Evolutionary conservation across 1,140 invertebrate genomes (phyloP).

Genomic region (Manduca sexta): DNA sequence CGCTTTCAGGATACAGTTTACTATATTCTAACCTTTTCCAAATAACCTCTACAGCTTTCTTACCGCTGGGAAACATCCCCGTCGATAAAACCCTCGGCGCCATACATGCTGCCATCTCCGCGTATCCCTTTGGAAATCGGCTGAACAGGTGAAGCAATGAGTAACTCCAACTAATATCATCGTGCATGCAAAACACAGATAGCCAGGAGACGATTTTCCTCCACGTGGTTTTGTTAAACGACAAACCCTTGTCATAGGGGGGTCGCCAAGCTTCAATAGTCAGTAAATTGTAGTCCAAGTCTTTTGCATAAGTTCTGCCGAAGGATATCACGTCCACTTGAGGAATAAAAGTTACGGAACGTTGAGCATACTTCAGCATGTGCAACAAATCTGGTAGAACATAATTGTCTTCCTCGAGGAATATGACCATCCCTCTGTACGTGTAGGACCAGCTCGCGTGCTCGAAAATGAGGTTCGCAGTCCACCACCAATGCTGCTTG

Average conservation of each 20-base stretch:
- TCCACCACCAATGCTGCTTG: constrained; percentile 99
- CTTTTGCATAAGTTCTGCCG: constrained; percentile 14
- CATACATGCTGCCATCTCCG: constrained; percentile 18
- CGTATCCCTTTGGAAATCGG: constrained; percentile 11
- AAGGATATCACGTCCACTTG: constrained; percentile 24
- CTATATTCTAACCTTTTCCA: not conserved
- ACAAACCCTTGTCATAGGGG: constrained; percentile 79
- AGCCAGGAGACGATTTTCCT: constrained; percentile 83
- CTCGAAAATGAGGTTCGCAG: constrained; percentile 54
- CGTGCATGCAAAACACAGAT: constrained; percentile 92
- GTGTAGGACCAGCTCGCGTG: constrained; percentile 4
- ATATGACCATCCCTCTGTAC: constrained; percentile 12
- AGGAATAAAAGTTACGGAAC: constrained; percentile 29
- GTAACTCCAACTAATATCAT: constrained; percentile 72
- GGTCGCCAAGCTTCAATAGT: constrained; percentile 28
- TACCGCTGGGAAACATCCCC: constrained; percentile 4
- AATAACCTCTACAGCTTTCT: constrained; percentile 4
- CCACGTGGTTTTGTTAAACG: constrained; percentile 90
- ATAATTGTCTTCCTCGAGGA: constrained; percentile 25
- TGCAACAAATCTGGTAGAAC: constrained; percentile 24
- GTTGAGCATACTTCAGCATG: constrained; percentile 69
- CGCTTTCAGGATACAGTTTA: constrained; percentile 14
- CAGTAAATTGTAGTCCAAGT: constrained; percentile 19
- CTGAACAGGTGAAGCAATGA: constrained; percentile 26
- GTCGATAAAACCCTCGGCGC: constrained; percentile 21